These are phyloP conservation scores for Corvus cornix DNA, from an alignment of 2,113 vertebrate species.

Conservation along the genomic window DNA sequence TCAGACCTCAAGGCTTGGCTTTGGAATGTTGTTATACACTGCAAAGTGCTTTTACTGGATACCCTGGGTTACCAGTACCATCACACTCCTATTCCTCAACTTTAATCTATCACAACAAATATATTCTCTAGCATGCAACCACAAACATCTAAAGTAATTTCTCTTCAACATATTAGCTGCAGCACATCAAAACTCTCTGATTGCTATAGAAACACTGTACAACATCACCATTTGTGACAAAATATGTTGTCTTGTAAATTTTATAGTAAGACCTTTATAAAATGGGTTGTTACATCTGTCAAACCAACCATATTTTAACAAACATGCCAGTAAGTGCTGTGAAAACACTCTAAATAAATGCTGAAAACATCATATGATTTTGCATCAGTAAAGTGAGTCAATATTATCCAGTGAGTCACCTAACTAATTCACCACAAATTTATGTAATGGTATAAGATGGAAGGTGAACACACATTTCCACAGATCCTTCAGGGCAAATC, in stretches of 20 bases:
- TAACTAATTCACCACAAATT: not conserved
- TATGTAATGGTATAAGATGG: not conserved
- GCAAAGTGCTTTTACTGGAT: not conserved
- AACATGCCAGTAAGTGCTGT: not conserved
- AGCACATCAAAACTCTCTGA: not conserved
- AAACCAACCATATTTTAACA: not conserved
- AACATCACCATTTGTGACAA: not conserved
- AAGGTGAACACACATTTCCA: slow-evolving; percentile 15
- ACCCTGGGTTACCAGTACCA: not conserved
- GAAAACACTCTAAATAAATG: not conserved
- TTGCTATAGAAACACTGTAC: not conserved
- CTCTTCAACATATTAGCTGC: not conserved
- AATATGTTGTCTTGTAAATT: not conserved
- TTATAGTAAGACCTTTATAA: not conserved
- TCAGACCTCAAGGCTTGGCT: not conserved
- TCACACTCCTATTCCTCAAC: not conserved
- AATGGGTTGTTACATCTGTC: not conserved
- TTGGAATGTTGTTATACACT: not conserved
- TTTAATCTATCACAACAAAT: not conserved
- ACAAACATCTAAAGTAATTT: not conserved
- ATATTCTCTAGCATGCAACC: not conserved
- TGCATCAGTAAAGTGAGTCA: slow-evolving; percentile 25
- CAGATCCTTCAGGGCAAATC: slow-evolving; percentile 22
- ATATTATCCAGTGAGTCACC: slow-evolving; percentile 27
- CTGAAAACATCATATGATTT: slow-evolving; percentile 11